A percentile compares a stretch with the other conserved stretches of the same genome.
phyloP scores from a whole-genome alignment of 2,888 invertebrate genomes.

The Drosophila borborema region DNA sequence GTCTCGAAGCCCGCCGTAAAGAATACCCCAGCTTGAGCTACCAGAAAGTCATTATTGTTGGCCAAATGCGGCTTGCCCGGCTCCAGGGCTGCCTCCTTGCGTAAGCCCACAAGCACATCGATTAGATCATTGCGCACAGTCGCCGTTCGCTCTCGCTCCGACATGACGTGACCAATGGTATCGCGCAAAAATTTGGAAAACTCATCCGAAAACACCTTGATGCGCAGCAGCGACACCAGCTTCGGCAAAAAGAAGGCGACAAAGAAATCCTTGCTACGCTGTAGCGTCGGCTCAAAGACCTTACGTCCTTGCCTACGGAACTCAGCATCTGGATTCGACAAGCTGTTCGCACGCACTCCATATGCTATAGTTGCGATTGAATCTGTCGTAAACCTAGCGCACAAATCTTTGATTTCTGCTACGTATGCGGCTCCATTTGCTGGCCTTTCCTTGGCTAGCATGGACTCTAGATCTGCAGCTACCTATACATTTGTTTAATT shows the following conservation, averaged over 20 bases:
- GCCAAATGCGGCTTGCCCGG: slow-evolving; percentile 55
- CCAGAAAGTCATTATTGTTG: slow-evolving; percentile 74
- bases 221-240: slow-evolving; percentile 66
- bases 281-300: slow-evolving; percentile 62
- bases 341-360: slow-evolving; percentile 81
- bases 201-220: slow-evolving; percentile 77
- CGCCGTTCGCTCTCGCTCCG: slow-evolving; percentile 83
- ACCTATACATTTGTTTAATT: slow-evolving; percentile 55
- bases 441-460: slow-evolving; percentile 45
- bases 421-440: slow-evolving; percentile 37
- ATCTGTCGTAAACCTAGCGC: slow-evolving; percentile 81
- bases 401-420: slow-evolving; percentile 78
- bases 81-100: slow-evolving; percentile 69
- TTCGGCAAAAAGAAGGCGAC: slow-evolving; percentile 82
- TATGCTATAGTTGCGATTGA: slow-evolving; percentile 83
- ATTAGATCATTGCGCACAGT: slow-evolving; percentile 85
- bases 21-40: slow-evolving; percentile 84
- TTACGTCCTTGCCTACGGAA: slow-evolving; percentile 76
- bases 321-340: slow-evolving; percentile 80
- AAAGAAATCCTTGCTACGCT: slow-evolving; percentile 77
- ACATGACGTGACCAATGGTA: slow-evolving; percentile 84
- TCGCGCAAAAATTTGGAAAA: slow-evolving; percentile 82
- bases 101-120: slow-evolving; percentile 85
- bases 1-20: slow-evolving; percentile 84
- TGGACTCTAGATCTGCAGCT: slow-evolving; percentile 69